These are phyloP conservation scores for Eupithecia subumbrata DNA, from an alignment of 2,888 invertebrate species.

Conservation along the genomic window DNA sequence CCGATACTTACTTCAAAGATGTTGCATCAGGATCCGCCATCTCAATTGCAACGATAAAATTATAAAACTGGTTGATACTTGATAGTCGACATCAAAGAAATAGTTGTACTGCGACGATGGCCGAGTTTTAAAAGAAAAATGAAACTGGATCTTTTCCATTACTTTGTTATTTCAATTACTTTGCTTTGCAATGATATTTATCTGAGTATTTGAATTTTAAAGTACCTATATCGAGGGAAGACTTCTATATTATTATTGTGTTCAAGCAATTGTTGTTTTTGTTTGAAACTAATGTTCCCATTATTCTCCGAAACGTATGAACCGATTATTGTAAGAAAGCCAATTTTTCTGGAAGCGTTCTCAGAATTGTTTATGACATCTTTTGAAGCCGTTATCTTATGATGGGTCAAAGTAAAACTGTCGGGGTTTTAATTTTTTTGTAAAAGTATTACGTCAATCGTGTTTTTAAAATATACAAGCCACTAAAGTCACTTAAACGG, in stretches of 20 bases:
- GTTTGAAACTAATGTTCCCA: background rate
- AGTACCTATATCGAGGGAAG: background rate
- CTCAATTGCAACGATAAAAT: constrained; percentile 49
- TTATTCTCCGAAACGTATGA: background rate
- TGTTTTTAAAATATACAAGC: background rate
- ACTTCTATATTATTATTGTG: background rate
- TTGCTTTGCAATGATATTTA: background rate
- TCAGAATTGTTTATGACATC: background rate
- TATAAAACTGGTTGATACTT: constrained; percentile 46
- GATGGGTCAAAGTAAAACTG: no score
- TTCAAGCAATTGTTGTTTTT: background rate
- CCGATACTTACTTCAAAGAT: constrained; percentile 57
- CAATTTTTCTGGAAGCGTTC: background rate
- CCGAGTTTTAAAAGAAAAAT: constrained; percentile 15
- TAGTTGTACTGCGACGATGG: constrained; percentile 21
- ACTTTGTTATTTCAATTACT: constrained; percentile 1
- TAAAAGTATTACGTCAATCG: background rate
- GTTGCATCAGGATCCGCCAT: constrained; percentile 49
- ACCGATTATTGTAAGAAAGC: background rate
- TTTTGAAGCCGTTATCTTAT: background rate
- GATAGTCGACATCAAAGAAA: constrained; percentile 40
- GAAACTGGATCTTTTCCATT: background rate
- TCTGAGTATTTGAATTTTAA: background rate
- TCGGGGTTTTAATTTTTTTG: no score
- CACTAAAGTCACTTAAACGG: no score